Evolutionary conservation across 2,797 vertebrate genomes (phyloP).

Genomic region (Micromesistius poutassou): DNA sequence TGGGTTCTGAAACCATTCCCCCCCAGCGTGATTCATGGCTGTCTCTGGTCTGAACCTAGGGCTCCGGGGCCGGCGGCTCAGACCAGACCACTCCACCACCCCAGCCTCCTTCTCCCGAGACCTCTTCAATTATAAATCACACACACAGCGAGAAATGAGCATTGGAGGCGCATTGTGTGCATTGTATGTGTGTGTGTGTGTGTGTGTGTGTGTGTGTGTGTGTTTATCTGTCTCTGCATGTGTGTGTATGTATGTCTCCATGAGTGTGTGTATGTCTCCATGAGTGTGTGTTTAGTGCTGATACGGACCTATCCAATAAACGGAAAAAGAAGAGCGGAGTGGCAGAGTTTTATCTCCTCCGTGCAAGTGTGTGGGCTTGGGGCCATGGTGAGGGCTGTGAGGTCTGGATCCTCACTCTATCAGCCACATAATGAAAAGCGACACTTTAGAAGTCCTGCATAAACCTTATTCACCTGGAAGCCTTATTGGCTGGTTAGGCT

Average conservation of each 20-base stretch:
- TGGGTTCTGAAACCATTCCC: conserved; percentile 11
- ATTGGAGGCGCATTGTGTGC: neutral
- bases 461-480: neutral
- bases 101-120: neutral
- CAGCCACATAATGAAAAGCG: neutral
- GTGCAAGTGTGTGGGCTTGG: neutral
- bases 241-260: neutral
- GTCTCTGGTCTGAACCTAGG: neutral
- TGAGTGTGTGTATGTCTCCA: neutral
- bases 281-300: conserved; percentile 1
- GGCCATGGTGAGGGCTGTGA: neutral
- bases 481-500: neutral
- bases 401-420: neutral
- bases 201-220: neutral
- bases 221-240: neutral
- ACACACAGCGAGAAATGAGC: neutral
- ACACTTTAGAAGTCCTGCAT: neutral
- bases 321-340: neutral
- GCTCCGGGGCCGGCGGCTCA: neutral
- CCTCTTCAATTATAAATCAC: conserved; percentile 10
- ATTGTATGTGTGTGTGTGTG: neutral
- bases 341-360: neutral
- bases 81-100: neutral
- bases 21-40: neutral
- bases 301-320: conserved; percentile 6